Evolutionary conservation across 2,888 invertebrate genomes (phyloP).

Genomic region (Ecliptopera silaceata): DNA sequence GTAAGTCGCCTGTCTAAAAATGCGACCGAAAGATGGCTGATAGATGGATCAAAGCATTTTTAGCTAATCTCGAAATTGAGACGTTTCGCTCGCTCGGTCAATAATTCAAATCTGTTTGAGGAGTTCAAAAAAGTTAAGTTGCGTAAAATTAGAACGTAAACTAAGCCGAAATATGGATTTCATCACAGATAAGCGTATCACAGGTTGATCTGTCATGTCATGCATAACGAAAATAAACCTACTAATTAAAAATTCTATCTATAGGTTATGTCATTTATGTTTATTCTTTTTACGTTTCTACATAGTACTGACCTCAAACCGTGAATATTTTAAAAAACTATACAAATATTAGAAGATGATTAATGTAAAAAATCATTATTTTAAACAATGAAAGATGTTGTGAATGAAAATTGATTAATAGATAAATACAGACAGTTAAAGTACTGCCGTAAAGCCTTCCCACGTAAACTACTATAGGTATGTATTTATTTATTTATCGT

Average conservation of each 20-base stretch:
- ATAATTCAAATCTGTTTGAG: too few species aligned
- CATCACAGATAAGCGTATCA: neutral
- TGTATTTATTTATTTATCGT: constrained; percentile 4
- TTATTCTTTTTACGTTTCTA: neutral
- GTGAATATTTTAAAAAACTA: neutral
- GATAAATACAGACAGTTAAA: neutral
- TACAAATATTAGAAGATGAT: neutral
- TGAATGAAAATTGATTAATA: neutral
- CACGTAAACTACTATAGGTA: constrained; percentile 6
- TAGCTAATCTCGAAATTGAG: too few species aligned
- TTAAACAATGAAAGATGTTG: neutral
- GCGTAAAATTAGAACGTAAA: too few species aligned
- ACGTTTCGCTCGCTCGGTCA: too few species aligned
- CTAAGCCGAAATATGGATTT: neutral
- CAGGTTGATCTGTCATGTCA: neutral
- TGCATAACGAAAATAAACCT: neutral
- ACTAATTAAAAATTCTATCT: neutral
- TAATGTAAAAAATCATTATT: neutral
- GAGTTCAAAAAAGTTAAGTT: too few species aligned
- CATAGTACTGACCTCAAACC: neutral
- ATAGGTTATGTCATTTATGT: neutral
- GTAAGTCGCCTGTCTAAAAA: too few species aligned
- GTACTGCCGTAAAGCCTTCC: constrained; percentile 5
- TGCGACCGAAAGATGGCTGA: too few species aligned
- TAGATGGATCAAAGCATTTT: too few species aligned